Evolutionary conservation across 2,797 vertebrate genomes (phyloP), one percentile per base, ranked within the genome.

Genomic region (Poeciliopsis presidionis): DNA sequence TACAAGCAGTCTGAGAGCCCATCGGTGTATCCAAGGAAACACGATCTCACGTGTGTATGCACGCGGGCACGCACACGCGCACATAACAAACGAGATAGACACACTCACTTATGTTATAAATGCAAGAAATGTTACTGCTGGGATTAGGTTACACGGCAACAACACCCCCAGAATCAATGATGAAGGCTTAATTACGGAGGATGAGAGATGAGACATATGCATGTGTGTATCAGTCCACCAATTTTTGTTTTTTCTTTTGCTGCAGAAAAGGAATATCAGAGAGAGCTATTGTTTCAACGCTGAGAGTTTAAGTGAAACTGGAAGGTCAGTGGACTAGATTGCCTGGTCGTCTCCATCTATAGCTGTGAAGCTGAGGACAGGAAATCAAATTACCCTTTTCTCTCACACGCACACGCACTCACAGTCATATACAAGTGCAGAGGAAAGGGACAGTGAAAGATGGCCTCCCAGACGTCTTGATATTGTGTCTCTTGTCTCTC

Each of bases 21-120:
- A 91, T 93, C 92, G 91, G 90, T 88, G 91, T 90, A 92, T 91
- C 91, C 89, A 87, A 88, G 91, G 94, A 93, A 95, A 95, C 89
- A 86, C 46, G 73, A 94, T 84, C 87, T 77, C 41, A 8, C 30
- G 20, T 36, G 8, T 43, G 28, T 73, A 53, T 61, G 63, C 67
- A 73, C 47, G 74, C 76, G 59, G 4, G 5, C 72, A 78, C 25
- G 0, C 61, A 81, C 80, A 81, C 78, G 36, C 13, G 0, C 73
- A 74, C 59, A 75, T 78, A 81, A 89, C 73, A 92, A 89, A 89
- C 80, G 90, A 84, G 77, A 87, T 71, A 79, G 86, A 88, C 79
- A 82, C 86, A 83, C 84, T 88, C 72, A 63, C 84, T 89, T 89
- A 63, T 84, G 89, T 90, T 90, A 87, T 87, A 87, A 91, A 92